phyloP scores from a whole-genome alignment of 2,113 vertebrate genomes.

The Phainopepla nitens region DNA sequence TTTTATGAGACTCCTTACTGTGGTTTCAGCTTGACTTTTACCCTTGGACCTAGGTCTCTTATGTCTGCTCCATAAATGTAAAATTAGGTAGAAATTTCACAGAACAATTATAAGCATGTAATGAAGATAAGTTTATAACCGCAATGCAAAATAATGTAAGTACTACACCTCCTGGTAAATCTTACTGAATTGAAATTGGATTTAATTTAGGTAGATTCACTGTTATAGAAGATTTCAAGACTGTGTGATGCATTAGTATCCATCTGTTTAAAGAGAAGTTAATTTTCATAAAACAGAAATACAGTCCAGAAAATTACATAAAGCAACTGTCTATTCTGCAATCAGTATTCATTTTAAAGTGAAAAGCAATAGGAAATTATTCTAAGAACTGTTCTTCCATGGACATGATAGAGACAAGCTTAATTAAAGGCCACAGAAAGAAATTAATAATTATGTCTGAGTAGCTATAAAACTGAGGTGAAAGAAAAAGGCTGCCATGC shows the following conservation, averaged over 20 bases:
- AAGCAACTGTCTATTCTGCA: conserved; percentile 55
- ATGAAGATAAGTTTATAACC: not conserved
- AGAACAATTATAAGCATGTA: not conserved
- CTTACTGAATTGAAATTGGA: not conserved
- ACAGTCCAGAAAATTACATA: conserved; percentile 36
- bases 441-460: conserved; percentile 24
- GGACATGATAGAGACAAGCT: not conserved
- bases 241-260: conserved; percentile 13
- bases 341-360: conserved; percentile 26
- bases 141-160: not conserved
- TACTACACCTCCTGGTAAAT: conserved; percentile 30
- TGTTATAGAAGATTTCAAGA: conserved; percentile 12
- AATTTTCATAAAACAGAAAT: conserved; percentile 46
- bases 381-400: conserved; percentile 33
- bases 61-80: not conserved
- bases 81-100: not conserved
- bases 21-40: not conserved
- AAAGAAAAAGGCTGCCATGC: not conserved
- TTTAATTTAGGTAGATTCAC: conserved; percentile 20
- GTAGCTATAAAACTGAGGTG: not conserved
- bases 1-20: not conserved
- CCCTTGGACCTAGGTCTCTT: not conserved
- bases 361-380: conserved; percentile 59
- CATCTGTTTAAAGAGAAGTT: conserved; percentile 57
- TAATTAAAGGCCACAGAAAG: conserved; percentile 56